Evolutionary conservation across 2,888 invertebrate genomes (phyloP).

Genomic region (Choreutis nemorana): DNA sequence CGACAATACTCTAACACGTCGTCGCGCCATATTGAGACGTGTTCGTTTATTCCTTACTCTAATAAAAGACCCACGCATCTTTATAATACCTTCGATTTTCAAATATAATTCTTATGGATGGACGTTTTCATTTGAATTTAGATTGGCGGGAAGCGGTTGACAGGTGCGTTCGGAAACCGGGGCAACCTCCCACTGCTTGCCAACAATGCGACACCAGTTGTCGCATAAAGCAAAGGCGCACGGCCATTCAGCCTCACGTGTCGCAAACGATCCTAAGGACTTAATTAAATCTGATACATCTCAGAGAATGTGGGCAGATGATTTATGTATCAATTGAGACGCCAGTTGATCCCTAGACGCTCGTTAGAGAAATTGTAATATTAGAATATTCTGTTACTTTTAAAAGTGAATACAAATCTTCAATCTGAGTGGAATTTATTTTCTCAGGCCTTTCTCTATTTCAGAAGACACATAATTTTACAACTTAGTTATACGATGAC

Average conservation of each 20-base stretch:
- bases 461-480: no score
- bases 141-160: slow-evolving; percentile 21
- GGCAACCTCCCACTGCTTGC: slow-evolving; percentile 54
- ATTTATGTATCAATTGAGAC: slow-evolving; percentile 30
- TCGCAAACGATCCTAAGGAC: slow-evolving; percentile 39
- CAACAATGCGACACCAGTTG: slow-evolving; percentile 42
- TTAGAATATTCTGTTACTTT: no score
- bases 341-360: slow-evolving; percentile 16
- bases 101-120: slow-evolving; percentile 20
- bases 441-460: no score
- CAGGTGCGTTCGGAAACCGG: slow-evolving; percentile 54
- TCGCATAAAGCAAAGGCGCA: slow-evolving; percentile 25
- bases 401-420: no score
- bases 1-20: slow-evolving; percentile 42
- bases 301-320: slow-evolving; percentile 42
- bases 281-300: slow-evolving; percentile 55
- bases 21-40: slow-evolving; percentile 39
- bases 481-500: no score
- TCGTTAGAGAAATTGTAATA: no score
- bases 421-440: no score
- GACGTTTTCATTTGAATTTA: slow-evolving; percentile 23
- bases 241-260: slow-evolving; percentile 46
- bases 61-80: slow-evolving; percentile 25
- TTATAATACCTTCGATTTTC: slow-evolving; percentile 16
- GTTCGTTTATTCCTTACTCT: slow-evolving; percentile 13